Conservation (phyloP, 2,797 vertebrate genomes). For the Emys orbicularis region DNA sequence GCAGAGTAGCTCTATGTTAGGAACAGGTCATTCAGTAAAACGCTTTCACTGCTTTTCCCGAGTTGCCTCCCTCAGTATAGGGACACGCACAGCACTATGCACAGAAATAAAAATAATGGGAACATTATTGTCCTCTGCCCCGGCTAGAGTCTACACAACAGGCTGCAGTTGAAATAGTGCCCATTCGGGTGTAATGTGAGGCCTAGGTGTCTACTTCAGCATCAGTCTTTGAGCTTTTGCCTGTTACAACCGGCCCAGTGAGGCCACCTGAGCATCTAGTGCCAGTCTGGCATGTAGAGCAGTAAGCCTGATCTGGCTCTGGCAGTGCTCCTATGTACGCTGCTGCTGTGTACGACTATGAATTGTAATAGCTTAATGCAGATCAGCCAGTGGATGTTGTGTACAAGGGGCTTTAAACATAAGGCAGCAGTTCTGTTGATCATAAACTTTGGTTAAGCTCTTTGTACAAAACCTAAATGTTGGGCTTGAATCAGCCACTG, state of each 20-base stretch:
- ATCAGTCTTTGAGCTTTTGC: not conserved
- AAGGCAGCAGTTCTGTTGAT: not conserved
- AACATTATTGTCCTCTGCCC: not conserved
- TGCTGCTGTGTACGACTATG: not conserved
- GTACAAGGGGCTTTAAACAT: not conserved
- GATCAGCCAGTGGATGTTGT: not conserved
- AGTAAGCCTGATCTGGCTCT: not conserved
- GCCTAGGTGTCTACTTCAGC: not conserved
- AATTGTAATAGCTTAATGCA: not conserved
- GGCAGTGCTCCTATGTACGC: not conserved
- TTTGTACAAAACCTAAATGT: not conserved
- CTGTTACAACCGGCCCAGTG: not conserved
- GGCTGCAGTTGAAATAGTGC: not conserved
- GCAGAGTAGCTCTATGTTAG: not conserved
- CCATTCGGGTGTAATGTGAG: not conserved
- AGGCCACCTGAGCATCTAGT: not conserved
- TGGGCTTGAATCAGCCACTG: not conserved
- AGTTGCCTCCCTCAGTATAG: not conserved
- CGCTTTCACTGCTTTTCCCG: not conserved
- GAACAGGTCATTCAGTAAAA: not conserved
- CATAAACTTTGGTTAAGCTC: not conserved
- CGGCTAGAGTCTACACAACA: no score
- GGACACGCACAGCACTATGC: not conserved
- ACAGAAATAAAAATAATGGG: not conserved
- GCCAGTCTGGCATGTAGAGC: not conserved